A percentile compares a stretch with the other conserved stretches of the same genome.
Conservation (phyloP, 2,888 invertebrate species). For the Pherbina coryleti region DNA sequence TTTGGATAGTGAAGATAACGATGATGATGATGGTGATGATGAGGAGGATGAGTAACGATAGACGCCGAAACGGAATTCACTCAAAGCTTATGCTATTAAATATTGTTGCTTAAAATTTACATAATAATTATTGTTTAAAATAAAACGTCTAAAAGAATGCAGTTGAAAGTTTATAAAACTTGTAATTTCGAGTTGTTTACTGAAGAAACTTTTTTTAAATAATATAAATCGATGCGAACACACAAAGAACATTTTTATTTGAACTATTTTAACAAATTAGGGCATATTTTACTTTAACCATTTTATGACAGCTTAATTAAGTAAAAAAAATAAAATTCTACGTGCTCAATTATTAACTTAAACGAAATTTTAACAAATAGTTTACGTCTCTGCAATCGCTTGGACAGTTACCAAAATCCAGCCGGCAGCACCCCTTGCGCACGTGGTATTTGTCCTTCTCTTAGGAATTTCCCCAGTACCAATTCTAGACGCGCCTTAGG, state of each 20-base stretch:
- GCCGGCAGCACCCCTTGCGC: conserved; percentile 76
- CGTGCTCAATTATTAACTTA: too few species aligned
- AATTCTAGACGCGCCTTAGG: conserved; percentile 80
- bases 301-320: too few species aligned
- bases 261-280: too few species aligned
- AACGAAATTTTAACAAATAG: too few species aligned
- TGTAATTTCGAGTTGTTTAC: not conserved
- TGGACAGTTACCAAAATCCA: conserved; percentile 73
- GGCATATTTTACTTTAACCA: too few species aligned
- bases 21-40: conserved; percentile 74
- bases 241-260: too few species aligned
- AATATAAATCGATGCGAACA: too few species aligned
- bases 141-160: too few species aligned
- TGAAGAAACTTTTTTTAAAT: not conserved
- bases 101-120: conserved; percentile 13
- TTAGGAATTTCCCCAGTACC: conserved; percentile 78
- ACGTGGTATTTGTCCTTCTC: conserved; percentile 75
- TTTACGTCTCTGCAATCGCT: too few species aligned
- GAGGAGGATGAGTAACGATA: conserved; percentile 54
- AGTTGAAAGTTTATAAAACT: too few species aligned
- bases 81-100: not conserved
- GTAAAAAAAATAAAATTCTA: too few species aligned
- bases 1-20: conserved; percentile 76
- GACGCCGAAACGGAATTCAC: not conserved
- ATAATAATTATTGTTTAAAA: not conserved